Percentiles rank a stretch among this genome's conserved stretches.
These are phyloP conservation scores for Nanorana parkeri DNA, from an alignment of 2,113 vertebrate species.

Conservation along the genomic window DNA sequence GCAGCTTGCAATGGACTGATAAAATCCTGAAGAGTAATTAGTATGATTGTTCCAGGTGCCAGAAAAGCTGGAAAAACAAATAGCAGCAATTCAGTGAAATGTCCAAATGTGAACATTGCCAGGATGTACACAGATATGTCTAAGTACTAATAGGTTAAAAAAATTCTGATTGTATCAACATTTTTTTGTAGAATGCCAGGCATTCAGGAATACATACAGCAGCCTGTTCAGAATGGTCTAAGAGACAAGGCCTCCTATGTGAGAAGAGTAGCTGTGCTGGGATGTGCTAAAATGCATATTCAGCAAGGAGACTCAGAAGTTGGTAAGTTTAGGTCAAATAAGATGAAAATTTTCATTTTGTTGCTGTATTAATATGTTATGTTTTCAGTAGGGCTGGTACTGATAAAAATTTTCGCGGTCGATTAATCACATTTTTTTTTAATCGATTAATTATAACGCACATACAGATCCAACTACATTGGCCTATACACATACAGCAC, in stretches of 20 bases:
- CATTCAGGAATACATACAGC: slow-evolving; percentile 89
- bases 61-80: too few species aligned
- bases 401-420: too few species aligned
- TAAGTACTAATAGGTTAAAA: neutral
- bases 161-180: neutral
- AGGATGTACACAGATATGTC: too few species aligned
- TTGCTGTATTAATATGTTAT: slow-evolving; percentile 4
- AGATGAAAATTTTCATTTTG: neutral
- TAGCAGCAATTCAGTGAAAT: neutral
- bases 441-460: too few species aligned
- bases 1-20: too few species aligned
- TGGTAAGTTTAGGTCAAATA: slow-evolving; percentile 72
- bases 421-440: too few species aligned
- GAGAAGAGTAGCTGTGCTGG: slow-evolving; percentile 89
- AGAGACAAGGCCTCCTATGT: slow-evolving; percentile 92
- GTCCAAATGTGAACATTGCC: neutral
- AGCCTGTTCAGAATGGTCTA: slow-evolving; percentile 86
- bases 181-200: slow-evolving; percentile 82
- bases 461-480: too few species aligned
- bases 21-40: too few species aligned
- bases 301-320: slow-evolving; percentile 85
- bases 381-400: too few species aligned
- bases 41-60: too few species aligned
- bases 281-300: slow-evolving; percentile 90
- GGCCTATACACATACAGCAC: too few species aligned